Base-by-base conservation (phyloP, 2,113 vertebrate genomes). In the Egretta garzetta region DNA sequence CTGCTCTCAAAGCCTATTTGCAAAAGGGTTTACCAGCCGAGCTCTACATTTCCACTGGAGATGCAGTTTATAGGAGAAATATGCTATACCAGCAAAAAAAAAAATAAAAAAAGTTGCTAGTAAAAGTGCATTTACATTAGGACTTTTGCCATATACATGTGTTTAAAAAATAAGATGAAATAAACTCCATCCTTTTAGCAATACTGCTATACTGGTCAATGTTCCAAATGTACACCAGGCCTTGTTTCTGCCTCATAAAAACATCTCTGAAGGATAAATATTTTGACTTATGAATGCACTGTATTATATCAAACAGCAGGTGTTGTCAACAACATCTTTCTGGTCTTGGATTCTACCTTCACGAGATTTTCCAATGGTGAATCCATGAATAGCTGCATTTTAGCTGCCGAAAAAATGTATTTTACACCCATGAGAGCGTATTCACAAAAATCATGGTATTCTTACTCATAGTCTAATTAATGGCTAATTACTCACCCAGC, bases 361-460 rank as follows among this genome's bases (percentile, higher is more conserved):
- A 18, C 21, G 64, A 50, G 52, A 7, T 83, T 77, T 86, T 63
- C 64, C 70, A 12, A 39, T 0, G 4, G 9, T 43, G 76, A 84
- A 60, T 60, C 43, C 55, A 8, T 0, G 8, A 12, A 41, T 6
- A 84, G 33, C 59, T 52, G 6, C 39, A 12, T 67, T 94, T 86
- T 17, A 62, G 63, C 72, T 58, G 67, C 53, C 49, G 75, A 20
- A 86, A 86, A 49, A 72, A 12, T 2, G 4, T 30, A 7, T 56
- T 80, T 88, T n/a, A 11, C 4, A 2, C 14, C 47, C n/a, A 12
- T 22, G 45, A 37, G 0, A 17, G 21, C 3, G 0, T 21, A 4
- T 21, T 47, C 37, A 27, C 56, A 8, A 2, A 59, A 71, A 8
- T 6, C 26, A 9, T 0, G 3, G 8, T 60, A 12, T 4, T 80